Conservation (phyloP, 2,797 vertebrate species). For the Antrozous pallidus region DNA sequence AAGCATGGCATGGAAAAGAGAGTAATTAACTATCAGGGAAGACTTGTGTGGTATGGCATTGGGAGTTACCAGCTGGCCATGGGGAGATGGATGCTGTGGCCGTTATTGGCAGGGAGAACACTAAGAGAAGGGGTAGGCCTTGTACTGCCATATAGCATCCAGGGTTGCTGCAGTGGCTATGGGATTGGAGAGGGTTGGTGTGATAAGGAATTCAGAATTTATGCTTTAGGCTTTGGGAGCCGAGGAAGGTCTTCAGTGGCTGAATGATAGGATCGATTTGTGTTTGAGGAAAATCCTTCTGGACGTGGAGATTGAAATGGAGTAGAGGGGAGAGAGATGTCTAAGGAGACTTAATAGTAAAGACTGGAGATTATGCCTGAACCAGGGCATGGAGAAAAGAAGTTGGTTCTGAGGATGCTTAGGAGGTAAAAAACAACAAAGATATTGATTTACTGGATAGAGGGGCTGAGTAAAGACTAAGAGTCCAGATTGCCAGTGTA, state of each 20-base stretch:
- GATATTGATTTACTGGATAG: not conserved
- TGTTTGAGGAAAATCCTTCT: slow-evolving; percentile 39
- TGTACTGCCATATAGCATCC: not conserved
- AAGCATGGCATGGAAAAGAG: not conserved
- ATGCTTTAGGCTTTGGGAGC: not conserved
- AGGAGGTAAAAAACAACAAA: not conserved
- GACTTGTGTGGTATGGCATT: not conserved
- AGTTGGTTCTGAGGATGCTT: not conserved
- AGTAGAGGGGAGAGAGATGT: not conserved
- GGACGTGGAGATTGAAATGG: slow-evolving; percentile 8
- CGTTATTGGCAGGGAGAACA: not conserved
- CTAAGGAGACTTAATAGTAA: not conserved
- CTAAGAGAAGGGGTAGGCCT: not conserved
- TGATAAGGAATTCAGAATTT: not conserved
- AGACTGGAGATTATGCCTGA: not conserved
- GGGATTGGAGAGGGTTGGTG: not conserved
- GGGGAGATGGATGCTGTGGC: not conserved
- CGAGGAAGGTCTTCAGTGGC: not conserved
- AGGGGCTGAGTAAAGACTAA: not conserved
- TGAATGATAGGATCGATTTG: not conserved
- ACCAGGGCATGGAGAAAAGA: not conserved
- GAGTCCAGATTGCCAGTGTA: not conserved
- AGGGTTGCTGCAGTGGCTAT: not conserved
- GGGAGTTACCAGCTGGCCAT: not conserved
- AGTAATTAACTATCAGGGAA: not conserved